Evolutionary conservation across 2,797 vertebrate genomes (phyloP).

Genomic region (Xyrichtys novacula): DNA sequence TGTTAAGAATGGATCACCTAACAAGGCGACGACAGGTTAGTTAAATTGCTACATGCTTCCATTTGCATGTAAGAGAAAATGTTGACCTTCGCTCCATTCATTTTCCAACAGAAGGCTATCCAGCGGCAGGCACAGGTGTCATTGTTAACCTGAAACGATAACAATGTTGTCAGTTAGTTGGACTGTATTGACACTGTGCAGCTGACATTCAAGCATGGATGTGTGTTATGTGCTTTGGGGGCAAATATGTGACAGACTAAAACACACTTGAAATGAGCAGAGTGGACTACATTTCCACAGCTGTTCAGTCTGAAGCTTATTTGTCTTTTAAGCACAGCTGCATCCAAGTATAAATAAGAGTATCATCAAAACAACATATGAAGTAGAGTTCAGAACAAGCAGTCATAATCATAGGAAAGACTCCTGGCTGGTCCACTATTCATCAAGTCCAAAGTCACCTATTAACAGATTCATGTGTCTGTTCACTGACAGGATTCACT

Average conservation of each 20-base stretch:
- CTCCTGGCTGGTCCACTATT: no score
- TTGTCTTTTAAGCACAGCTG: no score
- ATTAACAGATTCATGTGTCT: no score
- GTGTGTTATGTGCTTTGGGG: background rate
- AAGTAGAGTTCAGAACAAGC: no score
- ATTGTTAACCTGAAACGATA: slow-evolving; percentile 76
- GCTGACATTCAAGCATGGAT: background rate
- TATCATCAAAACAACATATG: no score
- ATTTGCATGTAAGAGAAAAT: slow-evolving; percentile 33
- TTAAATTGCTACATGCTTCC: slow-evolving; percentile 65
- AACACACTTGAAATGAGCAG: no score
- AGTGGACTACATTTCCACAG: background rate
- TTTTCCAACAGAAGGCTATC: slow-evolving; percentile 50
- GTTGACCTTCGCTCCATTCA: slow-evolving; percentile 79
- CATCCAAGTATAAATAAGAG: background rate
- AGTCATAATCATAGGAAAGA: no score
- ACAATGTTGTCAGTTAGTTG: slow-evolving; percentile 42
- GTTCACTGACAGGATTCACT: no score
- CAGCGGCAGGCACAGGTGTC: slow-evolving; percentile 40
- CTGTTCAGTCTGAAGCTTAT: no score
- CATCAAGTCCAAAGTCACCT: no score
- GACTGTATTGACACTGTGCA: slow-evolving; percentile 3
- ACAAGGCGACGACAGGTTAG: slow-evolving; percentile 7
- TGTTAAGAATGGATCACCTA: slow-evolving; percentile 4
- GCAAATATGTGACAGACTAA: background rate